A percentile compares a stretch with the other conserved stretches of the same genome.
Evolutionary conservation across 2,797 vertebrate genomes (phyloP).

Genomic region (Mormyrops attenuatus): DNA sequence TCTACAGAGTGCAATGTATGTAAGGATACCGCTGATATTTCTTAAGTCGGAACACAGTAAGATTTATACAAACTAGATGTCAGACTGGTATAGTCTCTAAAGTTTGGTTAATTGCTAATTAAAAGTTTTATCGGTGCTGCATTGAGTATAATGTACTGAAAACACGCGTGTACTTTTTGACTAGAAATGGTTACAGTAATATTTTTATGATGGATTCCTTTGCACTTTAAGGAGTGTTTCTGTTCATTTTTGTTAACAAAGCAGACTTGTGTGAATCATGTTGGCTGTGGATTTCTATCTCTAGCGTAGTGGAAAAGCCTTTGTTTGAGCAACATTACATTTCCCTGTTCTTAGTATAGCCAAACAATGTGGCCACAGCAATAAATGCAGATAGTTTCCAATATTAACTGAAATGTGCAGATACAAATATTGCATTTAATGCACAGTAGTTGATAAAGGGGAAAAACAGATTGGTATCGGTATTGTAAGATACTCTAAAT

Average conservation of each 20-base stretch:
- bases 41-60: no score
- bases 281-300: background rate
- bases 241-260: background rate
- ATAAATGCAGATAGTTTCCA: background rate
- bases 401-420: background rate
- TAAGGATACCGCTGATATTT: no score
- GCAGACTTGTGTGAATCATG: background rate
- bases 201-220: background rate
- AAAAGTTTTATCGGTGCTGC: no score
- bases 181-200: background rate
- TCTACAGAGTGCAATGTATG: no score
- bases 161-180: background rate
- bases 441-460: background rate
- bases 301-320: background rate
- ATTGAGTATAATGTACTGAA: no score
- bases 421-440: background rate
- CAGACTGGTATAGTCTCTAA: no score
- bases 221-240: background rate
- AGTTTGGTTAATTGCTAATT: no score
- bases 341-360: background rate
- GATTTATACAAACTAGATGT: no score
- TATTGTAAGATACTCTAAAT: background rate
- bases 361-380: background rate
- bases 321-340: background rate
- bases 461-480: background rate